Conservation (phyloP, 2,797 vertebrate genomes). For the Anguilla megastoma region DNA sequence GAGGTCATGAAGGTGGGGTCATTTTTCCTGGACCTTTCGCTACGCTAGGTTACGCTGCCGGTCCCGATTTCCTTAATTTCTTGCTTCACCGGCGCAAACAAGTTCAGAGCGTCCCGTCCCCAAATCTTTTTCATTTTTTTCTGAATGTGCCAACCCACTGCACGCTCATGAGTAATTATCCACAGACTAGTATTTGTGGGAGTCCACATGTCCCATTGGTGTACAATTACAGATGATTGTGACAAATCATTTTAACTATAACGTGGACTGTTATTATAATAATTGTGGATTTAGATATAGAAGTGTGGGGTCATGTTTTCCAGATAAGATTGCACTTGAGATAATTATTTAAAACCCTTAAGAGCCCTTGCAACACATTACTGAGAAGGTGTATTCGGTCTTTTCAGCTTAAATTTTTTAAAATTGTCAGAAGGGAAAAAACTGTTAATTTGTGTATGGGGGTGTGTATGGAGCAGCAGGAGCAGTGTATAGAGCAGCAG, state of each 20-base stretch:
- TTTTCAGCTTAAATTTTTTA: not conserved
- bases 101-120: not conserved
- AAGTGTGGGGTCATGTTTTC: not conserved
- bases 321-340: not conserved
- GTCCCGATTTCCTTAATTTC: not conserved
- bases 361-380: not conserved
- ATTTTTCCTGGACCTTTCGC: conserved; percentile 34
- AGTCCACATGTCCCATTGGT: not conserved
- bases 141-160: not conserved
- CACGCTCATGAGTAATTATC: not conserved
- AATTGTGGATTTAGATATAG: not conserved
- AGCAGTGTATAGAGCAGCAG: no score
- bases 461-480: no score
- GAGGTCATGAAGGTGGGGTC: conserved; percentile 37
- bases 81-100: not conserved
- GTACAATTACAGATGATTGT: not conserved
- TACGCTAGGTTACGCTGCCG: not conserved
- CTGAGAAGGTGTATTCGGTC: not conserved
- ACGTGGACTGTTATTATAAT: not conserved
- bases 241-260: not conserved
- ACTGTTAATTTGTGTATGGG: not conserved
- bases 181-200: not conserved
- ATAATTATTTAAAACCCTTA: not conserved
- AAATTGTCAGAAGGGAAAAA: not conserved
- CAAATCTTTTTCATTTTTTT: not conserved